Evolutionary conservation across 2,888 invertebrate genomes (phyloP), one percentile per base, ranked within the genome.

Genomic region (Dynastes grantii): DNA sequence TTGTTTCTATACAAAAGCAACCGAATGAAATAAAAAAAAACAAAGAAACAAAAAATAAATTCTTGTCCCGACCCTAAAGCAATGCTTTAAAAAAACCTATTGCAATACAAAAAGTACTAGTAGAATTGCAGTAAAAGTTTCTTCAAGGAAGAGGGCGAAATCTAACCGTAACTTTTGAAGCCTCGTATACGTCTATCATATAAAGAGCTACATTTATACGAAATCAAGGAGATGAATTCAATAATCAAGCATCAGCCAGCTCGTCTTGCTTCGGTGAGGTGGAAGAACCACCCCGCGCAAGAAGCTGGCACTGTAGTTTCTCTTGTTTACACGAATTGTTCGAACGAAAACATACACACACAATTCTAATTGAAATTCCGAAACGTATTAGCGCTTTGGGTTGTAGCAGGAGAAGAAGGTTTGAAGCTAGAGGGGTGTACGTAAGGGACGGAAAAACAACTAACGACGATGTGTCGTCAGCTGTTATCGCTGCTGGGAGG

Each of bases 341-440:
- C 53, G 53, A 53, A 53, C 2, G 16, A 53, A 53, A 53, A 16
- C 53, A 53, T 53, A 53, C 16, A 53, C 53, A 53, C 53, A 53
- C 53, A 53, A 53, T 53, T 53, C 16, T 53, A 53, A 53, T 53
- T 53, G 53, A 53, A 53, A 53, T 53, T 53, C 53, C 53, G 53
- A 53, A 53, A 53, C 16, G 16, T 53, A 53, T 53, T 53, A 53
- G 53, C 53, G 53, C 53, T 53, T 53, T 53, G 53, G 53, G 16
- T n/a, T 53, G 16, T 53, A 53, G n/a, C 53, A 16, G 53, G 53
- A 53, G 2, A 51, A 51, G 32, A 16, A 53, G 53, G n/a, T 13
- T 53, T 1, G 8, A 8, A 6, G 40, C 5, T 9, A 6, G 9
- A 45, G 45, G 8, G 45, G 2, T 5, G 32, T 6, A 45, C 8